Conservation (phyloP, 2,888 invertebrate species). For the Dryobotodes eremita region DNA sequence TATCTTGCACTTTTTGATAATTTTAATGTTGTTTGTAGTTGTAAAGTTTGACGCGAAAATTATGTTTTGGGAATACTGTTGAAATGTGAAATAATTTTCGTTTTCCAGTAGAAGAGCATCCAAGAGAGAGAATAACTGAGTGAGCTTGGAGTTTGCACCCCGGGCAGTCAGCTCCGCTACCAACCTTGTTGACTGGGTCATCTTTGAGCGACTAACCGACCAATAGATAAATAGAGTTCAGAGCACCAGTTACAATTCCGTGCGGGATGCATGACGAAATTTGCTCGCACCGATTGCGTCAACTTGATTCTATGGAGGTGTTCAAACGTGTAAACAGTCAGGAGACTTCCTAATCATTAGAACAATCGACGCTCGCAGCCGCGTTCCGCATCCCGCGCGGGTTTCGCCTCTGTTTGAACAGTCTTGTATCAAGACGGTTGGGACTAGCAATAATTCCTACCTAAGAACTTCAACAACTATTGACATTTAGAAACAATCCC, state of each 20-base stretch:
- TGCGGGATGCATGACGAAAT: background rate
- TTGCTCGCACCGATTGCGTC: background rate
- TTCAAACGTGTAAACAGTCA: background rate
- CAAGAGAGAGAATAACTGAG: background rate
- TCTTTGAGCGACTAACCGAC: no score
- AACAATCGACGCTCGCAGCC: background rate
- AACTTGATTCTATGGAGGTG: background rate
- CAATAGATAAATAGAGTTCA: background rate
- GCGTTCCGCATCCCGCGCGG: background rate
- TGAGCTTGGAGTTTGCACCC: background rate
- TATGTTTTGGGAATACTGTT: constrained; percentile 22
- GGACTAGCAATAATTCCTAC: no score
- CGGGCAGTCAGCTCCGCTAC: background rate
- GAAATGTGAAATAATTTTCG: constrained; percentile 1
- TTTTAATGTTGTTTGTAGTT: constrained; percentile 57
- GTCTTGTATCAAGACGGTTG: background rate
- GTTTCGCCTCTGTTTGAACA: background rate
- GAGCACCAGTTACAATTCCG: background rate
- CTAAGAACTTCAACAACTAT: background rate
- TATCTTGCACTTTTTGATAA: constrained; percentile 53
- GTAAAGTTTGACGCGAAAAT: constrained; percentile 31
- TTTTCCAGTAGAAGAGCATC: background rate
- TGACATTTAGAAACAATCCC: background rate
- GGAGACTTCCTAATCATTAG: background rate
- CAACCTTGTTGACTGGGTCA: no score